These are phyloP conservation scores for Tauraco erythrolophus DNA, from an alignment of 2,113 vertebrate genomes.

Conservation along the genomic window DNA sequence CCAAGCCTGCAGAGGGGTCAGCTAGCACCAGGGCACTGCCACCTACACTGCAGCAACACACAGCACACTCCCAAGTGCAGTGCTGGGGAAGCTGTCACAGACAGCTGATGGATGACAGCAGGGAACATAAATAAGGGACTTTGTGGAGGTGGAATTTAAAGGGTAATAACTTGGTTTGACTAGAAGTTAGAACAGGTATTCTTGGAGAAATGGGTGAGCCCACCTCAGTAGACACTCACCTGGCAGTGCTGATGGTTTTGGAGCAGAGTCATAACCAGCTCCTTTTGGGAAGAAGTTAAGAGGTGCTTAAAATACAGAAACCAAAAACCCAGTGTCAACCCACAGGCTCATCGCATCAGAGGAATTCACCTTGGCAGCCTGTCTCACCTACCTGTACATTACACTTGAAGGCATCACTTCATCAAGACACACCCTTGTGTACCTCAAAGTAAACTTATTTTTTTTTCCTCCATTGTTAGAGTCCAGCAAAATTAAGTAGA, in stretches of 20 bases:
- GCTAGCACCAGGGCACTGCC: background rate
- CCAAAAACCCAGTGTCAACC: background rate
- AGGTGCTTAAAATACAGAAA: background rate
- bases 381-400: background rate
- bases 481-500: background rate
- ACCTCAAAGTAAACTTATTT: background rate
- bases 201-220: background rate
- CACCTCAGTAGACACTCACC: background rate
- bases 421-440: rapidly evolving
- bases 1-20: background rate
- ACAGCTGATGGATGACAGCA: background rate
- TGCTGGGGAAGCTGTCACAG: background rate
- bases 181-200: background rate
- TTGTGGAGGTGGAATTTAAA: background rate
- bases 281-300: background rate
- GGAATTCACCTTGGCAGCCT: background rate
- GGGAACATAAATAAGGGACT: background rate
- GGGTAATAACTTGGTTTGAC: background rate
- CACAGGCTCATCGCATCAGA: background rate
- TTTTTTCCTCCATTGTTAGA: no score
- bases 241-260: background rate
- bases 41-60: rapidly evolving
- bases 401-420: background rate
- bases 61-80: background rate
- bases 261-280: background rate